A percentile compares a stretch with the other conserved stretches of the same genome.
Conservation (phyloP, 1,140 invertebrate species). For the Zaprionus capensis region DNA sequence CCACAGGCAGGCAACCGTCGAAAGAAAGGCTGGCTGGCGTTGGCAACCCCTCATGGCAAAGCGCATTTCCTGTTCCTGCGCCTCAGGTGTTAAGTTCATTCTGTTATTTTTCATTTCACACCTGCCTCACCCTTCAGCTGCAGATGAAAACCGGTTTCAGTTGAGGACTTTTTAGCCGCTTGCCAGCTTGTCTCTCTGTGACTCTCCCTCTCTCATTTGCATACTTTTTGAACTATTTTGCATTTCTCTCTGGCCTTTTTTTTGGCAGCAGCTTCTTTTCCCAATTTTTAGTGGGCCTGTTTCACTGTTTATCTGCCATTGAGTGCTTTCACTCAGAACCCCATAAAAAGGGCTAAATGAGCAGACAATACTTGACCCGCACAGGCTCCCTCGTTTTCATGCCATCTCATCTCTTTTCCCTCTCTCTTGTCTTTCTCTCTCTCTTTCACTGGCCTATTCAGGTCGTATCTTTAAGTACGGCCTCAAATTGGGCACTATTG, state of each 20-base stretch:
- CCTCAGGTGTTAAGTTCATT: constrained; percentile 69
- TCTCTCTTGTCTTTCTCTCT: not conserved
- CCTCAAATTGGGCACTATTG: constrained; percentile 27
- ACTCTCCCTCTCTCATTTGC: constrained; percentile 61
- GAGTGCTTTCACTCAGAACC: constrained; percentile 50
- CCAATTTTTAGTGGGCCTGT: not conserved
- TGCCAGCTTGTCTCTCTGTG: constrained; percentile 17
- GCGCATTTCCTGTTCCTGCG: constrained; percentile 69
- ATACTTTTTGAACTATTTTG: constrained; percentile 77
- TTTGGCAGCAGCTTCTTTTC: constrained; percentile 8
- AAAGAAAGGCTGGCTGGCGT: not conserved
- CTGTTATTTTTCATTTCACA: constrained; percentile 58
- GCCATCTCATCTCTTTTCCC: not conserved
- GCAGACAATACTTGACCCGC: constrained; percentile 50
- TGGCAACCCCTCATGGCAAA: constrained; percentile 37
- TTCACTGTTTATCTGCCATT: constrained; percentile 56
- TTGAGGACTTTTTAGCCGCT: constrained; percentile 37
- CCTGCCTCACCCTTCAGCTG: constrained; percentile 22
- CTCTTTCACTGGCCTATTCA: not conserved
- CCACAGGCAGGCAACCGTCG: constrained; percentile 37
- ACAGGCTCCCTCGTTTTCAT: not conserved
- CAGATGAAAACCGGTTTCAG: constrained; percentile 11
- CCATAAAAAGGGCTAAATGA: constrained; percentile 62
- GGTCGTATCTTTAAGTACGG: constrained; percentile 20
- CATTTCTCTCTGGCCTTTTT: constrained; percentile 51